Evolutionary conservation across 2,113 vertebrate genomes (phyloP).

Genomic region (Antechinus stuartii): DNA sequence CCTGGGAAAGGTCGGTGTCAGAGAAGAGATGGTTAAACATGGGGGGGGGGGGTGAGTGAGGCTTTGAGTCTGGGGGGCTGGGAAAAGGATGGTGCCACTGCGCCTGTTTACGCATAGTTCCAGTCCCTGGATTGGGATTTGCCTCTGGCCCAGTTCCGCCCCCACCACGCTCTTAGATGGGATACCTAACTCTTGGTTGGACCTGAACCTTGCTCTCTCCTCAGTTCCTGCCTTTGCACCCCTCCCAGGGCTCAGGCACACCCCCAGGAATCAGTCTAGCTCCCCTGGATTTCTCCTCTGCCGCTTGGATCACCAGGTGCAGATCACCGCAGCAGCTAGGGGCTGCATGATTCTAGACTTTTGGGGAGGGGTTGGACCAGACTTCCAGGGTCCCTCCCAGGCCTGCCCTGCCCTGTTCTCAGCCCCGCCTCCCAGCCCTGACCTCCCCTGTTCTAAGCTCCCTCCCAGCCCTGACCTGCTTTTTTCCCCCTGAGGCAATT

Average conservation of each 20-base stretch:
- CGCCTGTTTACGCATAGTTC: background rate
- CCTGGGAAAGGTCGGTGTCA: background rate
- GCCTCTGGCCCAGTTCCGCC: background rate
- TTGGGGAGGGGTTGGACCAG: no score
- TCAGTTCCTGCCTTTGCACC: background rate
- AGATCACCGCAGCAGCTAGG: background rate
- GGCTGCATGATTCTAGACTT: background rate
- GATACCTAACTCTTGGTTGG: background rate
- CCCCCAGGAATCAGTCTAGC: background rate
- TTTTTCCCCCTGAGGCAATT: no score
- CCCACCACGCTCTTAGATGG: background rate
- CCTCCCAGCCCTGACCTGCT: no score
- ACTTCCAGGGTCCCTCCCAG: no score
- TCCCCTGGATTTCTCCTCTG: background rate
- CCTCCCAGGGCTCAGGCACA: background rate
- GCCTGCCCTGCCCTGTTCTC: no score
- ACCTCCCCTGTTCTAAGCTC: no score
- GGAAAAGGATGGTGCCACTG: no score
- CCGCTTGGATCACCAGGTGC: background rate
- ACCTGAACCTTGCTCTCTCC: background rate
- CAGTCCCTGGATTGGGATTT: background rate
- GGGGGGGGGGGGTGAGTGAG: no score
- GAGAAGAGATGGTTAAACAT: no score
- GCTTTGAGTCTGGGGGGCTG: background rate
- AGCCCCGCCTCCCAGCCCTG: no score